These are phyloP conservation scores for Drepana falcataria DNA, from an alignment of 2,888 invertebrate species.

Conservation along the genomic window DNA sequence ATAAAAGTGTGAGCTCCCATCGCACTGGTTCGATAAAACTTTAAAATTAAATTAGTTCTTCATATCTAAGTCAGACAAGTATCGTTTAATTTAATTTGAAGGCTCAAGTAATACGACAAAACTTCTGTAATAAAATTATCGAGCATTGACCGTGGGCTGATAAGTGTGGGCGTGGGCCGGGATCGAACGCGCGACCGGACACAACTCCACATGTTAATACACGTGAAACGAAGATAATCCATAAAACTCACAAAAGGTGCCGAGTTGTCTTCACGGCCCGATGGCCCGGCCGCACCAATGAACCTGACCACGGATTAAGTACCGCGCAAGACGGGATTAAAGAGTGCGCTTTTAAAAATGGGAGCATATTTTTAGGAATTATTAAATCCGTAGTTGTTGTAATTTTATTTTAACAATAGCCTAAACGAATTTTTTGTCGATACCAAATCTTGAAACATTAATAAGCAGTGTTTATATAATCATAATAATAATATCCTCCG, in stretches of 20 bases:
- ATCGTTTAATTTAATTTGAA: slow-evolving; percentile 75
- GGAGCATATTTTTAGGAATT: not conserved
- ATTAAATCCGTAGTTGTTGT: not conserved
- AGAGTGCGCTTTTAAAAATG: too few species aligned
- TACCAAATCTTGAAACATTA: too few species aligned
- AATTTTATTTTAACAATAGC: not conserved
- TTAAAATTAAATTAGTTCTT: slow-evolving; percentile 39
- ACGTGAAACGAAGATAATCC: slow-evolving; percentile 71
- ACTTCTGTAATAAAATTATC: slow-evolving; percentile 77
- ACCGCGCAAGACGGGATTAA: slow-evolving; percentile 1
- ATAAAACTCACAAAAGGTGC: slow-evolving; percentile 74
- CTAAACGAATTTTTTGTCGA: too few species aligned
- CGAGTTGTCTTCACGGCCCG: slow-evolving; percentile 62
- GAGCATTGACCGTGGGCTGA: slow-evolving; percentile 66
- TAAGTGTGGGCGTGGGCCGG: slow-evolving; percentile 55
- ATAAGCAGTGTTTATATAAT: too few species aligned
- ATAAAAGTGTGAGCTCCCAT: not conserved
- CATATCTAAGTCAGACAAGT: slow-evolving; percentile 60
- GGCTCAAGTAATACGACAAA: slow-evolving; percentile 73
- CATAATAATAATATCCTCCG: too few species aligned
- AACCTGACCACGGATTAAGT: slow-evolving; percentile 25
- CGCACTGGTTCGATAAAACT: slow-evolving; percentile 6
- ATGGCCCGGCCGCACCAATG: slow-evolving; percentile 34
- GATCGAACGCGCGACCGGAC: slow-evolving; percentile 58
- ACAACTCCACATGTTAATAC: slow-evolving; percentile 66